phyloP scores from a whole-genome alignment of 2,888 invertebrate species.

The Dryocosmus kuriphilus region DNA sequence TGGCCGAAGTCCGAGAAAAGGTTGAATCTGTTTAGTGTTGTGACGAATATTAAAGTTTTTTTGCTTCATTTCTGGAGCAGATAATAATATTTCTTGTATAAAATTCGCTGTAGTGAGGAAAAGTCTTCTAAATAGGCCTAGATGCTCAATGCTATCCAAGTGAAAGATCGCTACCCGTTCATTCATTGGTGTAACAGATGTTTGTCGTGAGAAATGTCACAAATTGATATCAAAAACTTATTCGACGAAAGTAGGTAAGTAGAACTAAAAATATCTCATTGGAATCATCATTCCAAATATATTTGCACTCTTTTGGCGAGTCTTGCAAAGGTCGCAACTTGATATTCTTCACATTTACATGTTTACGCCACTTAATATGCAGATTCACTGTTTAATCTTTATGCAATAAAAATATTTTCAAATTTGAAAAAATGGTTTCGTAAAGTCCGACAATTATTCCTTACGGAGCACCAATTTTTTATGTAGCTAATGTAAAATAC shows the following conservation, averaged over 20 bases:
- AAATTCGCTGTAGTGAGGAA: neutral
- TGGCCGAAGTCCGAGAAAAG: neutral
- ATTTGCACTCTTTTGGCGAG: neutral
- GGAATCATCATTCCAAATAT: neutral
- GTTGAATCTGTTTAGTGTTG: conserved; percentile 9
- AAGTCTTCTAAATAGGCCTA: conserved; percentile 4
- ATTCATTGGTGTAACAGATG: conserved; percentile 67
- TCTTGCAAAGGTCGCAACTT: neutral
- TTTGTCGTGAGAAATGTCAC: conserved; percentile 76
- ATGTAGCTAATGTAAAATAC: neutral
- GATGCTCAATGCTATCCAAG: conserved; percentile 14
- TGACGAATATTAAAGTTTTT: conserved; percentile 1
- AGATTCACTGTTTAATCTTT: conserved; percentile 14
- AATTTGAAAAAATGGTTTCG: neutral
- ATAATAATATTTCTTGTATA: neutral
- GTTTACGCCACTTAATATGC: conserved; percentile 36
- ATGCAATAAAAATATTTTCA: conserved; percentile 8
- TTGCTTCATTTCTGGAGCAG: neutral
- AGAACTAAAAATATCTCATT: neutral
- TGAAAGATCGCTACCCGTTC: conserved; percentile 42
- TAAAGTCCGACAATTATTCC: neutral
- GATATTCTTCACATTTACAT: conserved; percentile 18
- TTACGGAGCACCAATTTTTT: neutral
- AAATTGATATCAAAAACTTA: conserved; percentile 75
- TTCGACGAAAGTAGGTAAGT: conserved; percentile 76